Evolutionary conservation across 1,140 invertebrate genomes (phyloP).

Genomic region (Hycleus cichorii): DNA sequence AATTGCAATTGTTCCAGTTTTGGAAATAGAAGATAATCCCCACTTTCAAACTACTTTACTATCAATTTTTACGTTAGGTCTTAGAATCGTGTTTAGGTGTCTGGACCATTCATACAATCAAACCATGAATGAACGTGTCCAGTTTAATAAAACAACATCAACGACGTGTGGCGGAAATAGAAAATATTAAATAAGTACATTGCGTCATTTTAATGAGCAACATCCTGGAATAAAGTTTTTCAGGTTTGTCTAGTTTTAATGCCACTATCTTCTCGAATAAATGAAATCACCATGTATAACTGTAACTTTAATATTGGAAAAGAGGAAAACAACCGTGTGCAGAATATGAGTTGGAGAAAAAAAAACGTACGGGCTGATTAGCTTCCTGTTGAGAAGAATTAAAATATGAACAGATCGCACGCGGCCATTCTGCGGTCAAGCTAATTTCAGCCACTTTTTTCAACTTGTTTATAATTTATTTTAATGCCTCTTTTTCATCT

Average conservation of each 20-base stretch:
- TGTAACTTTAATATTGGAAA: conserved; percentile 15
- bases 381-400: too few relatives aligned
- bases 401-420: not conserved
- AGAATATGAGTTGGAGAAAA: too few relatives aligned
- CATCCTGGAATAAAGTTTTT: conserved; percentile 27
- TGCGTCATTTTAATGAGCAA: conserved; percentile 28
- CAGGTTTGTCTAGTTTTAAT: conserved; percentile 32
- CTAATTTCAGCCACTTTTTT: not conserved
- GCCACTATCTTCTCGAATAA: conserved; percentile 18
- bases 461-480: not conserved
- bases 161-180: conserved; percentile 21
- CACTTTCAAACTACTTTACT: too few relatives aligned
- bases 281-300: conserved; percentile 24
- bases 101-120: conserved; percentile 4
- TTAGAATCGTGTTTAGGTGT: not conserved
- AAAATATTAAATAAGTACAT: conserved; percentile 23
- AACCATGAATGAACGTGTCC: conserved; percentile 8
- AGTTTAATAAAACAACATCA: conserved; percentile 1
- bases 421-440: conserved; percentile 1
- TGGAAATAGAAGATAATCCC: too few relatives aligned
- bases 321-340: not conserved
- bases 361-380: too few relatives aligned
- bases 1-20: too few relatives aligned
- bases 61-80: too few relatives aligned
- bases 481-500: too few relatives aligned